Evolutionary conservation across 2,113 vertebrate species (phyloP), one percentile per base, ranked within the genome.

Genomic region (Picathartes gymnocephalus): DNA sequence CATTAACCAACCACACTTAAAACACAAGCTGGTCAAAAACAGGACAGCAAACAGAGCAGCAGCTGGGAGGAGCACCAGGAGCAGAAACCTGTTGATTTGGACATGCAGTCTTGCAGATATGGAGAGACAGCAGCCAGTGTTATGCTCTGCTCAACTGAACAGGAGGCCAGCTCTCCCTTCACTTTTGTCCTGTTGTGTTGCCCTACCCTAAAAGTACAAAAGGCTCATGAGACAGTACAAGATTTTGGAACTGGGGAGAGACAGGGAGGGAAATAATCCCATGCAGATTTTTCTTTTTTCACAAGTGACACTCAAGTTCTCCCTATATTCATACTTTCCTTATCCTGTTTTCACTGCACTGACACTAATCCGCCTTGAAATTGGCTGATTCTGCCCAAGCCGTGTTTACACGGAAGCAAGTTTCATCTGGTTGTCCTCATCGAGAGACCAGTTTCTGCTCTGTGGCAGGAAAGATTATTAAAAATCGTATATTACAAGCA

Each of bases 351-450:
- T 97, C 94, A 91, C 84, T 91, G 79, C 39, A 13, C 79, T 97
- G 97, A 97, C 96, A 95, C 91, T 98, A 97, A 98, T 97, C 96
- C 74, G 7, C 97, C 97, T 97, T 98, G 97, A 98, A 98, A 98
- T 96, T 98, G 97, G 93, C 94, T 97, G 97, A 97, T 97, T 98
- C 93, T 83, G 64, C 82, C 93, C 92, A 88, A 97, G 90, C 71
- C 97, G 77, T 95, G 92, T 97, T 97, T 97, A 97, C 94, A 97
- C 2, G 10, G 89, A 97, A 97, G 92, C 33, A 44, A 97, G 93
- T 92, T 97, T 97, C 97, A 97, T 96, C 93, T 95, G 94, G 86
- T 84, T 66, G 35, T 96, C 94, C 96, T 96, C 91, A 93, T 95
- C 97, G 91, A 95, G 70, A 96, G 91, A 95, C 80, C 87, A 95